Evolutionary conservation across 2,113 vertebrate genomes (phyloP).

Genomic region (Capreolus pygargus): DNA sequence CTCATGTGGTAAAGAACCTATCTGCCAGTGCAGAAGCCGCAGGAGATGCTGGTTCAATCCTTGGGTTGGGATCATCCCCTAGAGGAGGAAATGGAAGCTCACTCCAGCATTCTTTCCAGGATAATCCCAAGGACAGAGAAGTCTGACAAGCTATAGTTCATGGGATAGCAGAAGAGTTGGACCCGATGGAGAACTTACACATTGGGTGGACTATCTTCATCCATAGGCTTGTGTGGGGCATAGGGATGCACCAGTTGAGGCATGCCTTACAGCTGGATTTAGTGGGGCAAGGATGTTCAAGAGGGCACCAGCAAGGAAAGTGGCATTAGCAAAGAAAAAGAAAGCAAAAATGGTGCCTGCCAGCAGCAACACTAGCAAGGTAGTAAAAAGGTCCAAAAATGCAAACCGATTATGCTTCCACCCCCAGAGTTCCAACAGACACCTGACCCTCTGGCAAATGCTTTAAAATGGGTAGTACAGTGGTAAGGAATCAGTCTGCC

Average conservation of each 20-base stretch:
- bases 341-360: neutral
- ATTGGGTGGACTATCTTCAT: neutral
- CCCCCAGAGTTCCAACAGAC: neutral
- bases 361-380: neutral
- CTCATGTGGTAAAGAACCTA: neutral
- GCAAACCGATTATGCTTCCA: rapidly evolving
- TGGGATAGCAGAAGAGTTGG: neutral
- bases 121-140: neutral
- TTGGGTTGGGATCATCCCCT: neutral
- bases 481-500: neutral
- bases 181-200: neutral
- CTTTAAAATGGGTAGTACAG: neutral
- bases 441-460: neutral
- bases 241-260: neutral
- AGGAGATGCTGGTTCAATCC: neutral
- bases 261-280: neutral
- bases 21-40: neutral
- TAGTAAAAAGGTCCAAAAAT: neutral
- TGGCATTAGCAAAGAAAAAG: neutral
- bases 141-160: neutral
- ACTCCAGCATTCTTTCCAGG: neutral
- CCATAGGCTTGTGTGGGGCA: too few species aligned
- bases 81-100: neutral
- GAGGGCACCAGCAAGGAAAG: neutral
- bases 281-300: neutral